Conservation (phyloP, 2,113 vertebrate species). For the Sinocyclocheilus anophthalmus region DNA sequence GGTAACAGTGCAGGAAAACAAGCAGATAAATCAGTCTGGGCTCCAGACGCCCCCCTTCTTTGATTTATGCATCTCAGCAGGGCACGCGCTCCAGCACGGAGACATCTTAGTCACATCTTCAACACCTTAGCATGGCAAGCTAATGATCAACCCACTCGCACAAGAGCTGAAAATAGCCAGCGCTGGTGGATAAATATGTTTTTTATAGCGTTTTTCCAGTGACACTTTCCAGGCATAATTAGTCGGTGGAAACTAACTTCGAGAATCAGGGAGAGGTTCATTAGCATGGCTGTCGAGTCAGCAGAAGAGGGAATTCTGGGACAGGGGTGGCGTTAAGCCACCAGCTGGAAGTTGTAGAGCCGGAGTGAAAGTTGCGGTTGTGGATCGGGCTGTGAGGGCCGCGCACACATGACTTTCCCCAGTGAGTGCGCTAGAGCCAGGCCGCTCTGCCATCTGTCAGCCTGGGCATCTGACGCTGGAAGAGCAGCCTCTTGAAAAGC, state of each 20-base stretch:
- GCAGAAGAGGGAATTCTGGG: constrained; percentile 1
- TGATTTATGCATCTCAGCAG: constrained; percentile 42
- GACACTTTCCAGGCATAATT: constrained; percentile 21
- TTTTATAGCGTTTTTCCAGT: constrained; percentile 6
- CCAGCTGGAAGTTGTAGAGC: constrained; percentile 5
- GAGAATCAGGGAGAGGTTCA: neutral
- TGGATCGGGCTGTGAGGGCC: neutral
- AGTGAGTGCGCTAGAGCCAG: neutral
- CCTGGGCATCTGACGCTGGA: constrained; percentile 1
- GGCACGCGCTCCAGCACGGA: neutral
- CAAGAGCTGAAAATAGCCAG: constrained; percentile 2
- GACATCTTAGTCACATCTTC: constrained; percentile 7
- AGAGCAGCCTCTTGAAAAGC: constrained; percentile 3
- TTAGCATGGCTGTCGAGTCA: constrained; percentile 12
- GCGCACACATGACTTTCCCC: neutral
- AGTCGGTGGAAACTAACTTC: neutral
- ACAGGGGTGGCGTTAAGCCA: neutral
- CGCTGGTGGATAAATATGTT: neutral
- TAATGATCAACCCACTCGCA: constrained; percentile 16
- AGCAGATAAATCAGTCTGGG: constrained; percentile 49
- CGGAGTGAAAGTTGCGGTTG: neutral
- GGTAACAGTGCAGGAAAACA: constrained; percentile 47
- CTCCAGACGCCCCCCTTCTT: constrained; percentile 4
- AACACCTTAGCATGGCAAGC: constrained; percentile 5
- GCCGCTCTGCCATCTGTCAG: constrained; percentile 20